These are phyloP conservation scores for Tetramorium bicarinatum DNA, from an alignment of 2,888 invertebrate genomes.

Conservation along the genomic window DNA sequence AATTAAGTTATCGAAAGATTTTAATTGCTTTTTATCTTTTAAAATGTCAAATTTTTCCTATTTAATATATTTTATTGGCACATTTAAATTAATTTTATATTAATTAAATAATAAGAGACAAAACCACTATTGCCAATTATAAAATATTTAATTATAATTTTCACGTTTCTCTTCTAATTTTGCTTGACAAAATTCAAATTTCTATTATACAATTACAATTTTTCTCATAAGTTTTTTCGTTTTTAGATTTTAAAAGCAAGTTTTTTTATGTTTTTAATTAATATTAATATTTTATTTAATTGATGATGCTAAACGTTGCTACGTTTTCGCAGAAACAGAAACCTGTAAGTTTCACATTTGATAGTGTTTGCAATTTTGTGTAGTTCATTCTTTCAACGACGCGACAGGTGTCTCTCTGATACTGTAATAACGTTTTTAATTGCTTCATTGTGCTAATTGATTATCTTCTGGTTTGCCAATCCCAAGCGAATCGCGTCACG, in stretches of 20 bases:
- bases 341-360: background rate
- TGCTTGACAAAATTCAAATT: background rate
- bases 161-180: background rate
- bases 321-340: background rate
- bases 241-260: background rate
- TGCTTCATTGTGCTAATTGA: conserved; percentile 70
- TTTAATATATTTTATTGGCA: conserved; percentile 17
- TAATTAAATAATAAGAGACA: background rate
- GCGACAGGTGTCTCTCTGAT: conserved; percentile 58
- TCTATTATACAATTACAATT: background rate
- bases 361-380: background rate
- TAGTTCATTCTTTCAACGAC: conserved; percentile 41
- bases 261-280: background rate
- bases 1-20: conserved; percentile 58
- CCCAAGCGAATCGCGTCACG: conserved; percentile 43
- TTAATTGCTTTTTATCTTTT: conserved; percentile 59
- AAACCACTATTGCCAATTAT: background rate
- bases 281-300: background rate
- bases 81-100: background rate
- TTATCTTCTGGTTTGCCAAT: conserved; percentile 63
- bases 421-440: conserved; percentile 71
- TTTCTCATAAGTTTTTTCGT: background rate
- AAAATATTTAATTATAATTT: background rate
- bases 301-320: background rate
- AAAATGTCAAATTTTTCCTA: background rate